Evolutionary conservation across 1,140 invertebrate species (phyloP).

Genomic region (Sycophila sp.): DNA sequence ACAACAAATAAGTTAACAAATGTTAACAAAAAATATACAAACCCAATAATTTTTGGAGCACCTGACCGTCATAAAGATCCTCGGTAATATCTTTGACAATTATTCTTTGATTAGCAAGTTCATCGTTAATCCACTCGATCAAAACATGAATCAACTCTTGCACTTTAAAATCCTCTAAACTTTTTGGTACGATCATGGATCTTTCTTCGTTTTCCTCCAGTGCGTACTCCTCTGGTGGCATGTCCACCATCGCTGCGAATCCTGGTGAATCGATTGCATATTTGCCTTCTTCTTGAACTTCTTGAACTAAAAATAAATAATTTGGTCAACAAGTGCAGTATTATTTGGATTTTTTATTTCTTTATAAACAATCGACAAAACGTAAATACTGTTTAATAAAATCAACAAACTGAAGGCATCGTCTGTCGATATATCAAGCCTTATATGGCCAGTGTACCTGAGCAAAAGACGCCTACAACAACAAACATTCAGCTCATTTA

Average conservation of each 20-base stretch:
- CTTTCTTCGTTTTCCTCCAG: slow-evolving; percentile 96
- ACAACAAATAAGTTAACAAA: neutral
- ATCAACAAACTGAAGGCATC: neutral
- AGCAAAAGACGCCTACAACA: slow-evolving; percentile 19
- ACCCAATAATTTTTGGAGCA: slow-evolving; percentile 95
- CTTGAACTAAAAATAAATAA: slow-evolving; percentile 80
- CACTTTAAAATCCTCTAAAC: slow-evolving; percentile 87
- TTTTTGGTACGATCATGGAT: slow-evolving; percentile 92
- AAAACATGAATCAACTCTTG: slow-evolving; percentile 87
- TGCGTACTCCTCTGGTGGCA: slow-evolving; percentile 92
- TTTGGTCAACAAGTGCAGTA: slow-evolving; percentile 41
- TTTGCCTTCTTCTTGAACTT: slow-evolving; percentile 95
- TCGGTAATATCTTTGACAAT: slow-evolving; percentile 97
- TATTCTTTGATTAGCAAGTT: slow-evolving; percentile 94
- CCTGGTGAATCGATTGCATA: slow-evolving; percentile 96
- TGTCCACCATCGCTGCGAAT: slow-evolving; percentile 82
- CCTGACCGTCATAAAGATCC: slow-evolving; percentile 98
- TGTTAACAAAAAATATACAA: no score
- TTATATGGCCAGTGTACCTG: slow-evolving; percentile 29
- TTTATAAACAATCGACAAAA: no score
- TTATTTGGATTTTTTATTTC: neutral
- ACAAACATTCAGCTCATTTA: neutral
- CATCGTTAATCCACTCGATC: slow-evolving; percentile 99
- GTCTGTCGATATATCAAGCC: neutral
- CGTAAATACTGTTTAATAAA: no score